Conservation (phyloP, 1,140 invertebrate genomes). For the Drosophila pallidifrons region DNA sequence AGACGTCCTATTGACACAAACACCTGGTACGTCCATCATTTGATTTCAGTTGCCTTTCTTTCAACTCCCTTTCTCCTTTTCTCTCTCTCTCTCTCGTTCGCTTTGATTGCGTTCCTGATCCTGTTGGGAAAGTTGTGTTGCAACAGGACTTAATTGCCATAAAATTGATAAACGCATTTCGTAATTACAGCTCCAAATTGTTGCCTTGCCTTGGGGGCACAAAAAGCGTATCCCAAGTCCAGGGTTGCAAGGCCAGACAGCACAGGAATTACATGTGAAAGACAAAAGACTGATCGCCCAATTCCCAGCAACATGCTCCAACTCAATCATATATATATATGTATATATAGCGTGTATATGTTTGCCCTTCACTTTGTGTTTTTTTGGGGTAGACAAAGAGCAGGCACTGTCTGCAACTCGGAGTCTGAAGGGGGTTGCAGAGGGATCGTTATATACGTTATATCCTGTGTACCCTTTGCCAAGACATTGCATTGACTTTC, state of each 20-base stretch:
- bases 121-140: conserved; percentile 16
- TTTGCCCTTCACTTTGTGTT: not conserved
- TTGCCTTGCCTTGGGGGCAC: conserved; percentile 18
- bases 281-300: conserved; percentile 40
- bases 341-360: not conserved
- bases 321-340: too few relatives aligned
- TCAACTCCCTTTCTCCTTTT: too few relatives aligned
- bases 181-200: conserved; percentile 51
- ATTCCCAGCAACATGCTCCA: not conserved
- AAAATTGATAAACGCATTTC: conserved; percentile 36
- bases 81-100: not conserved
- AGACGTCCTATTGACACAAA: conserved; percentile 69
- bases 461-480: conserved; percentile 76
- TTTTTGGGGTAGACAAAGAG: conserved; percentile 55
- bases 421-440: not conserved
- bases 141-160: conserved; percentile 23
- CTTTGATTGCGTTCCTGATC: conserved; percentile 3
- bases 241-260: conserved; percentile 43
- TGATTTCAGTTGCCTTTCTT: conserved; percentile 31
- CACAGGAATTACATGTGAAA: conserved; percentile 59
- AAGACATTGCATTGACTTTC: conserved; percentile 74
- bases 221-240: not conserved
- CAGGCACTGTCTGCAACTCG: conserved; percentile 55
- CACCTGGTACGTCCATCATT: conserved; percentile 57
- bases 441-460: conserved; percentile 40